These are phyloP conservation scores for Pilophorus perplexus DNA, from an alignment of 2,888 invertebrate genomes.

Conservation along the genomic window DNA sequence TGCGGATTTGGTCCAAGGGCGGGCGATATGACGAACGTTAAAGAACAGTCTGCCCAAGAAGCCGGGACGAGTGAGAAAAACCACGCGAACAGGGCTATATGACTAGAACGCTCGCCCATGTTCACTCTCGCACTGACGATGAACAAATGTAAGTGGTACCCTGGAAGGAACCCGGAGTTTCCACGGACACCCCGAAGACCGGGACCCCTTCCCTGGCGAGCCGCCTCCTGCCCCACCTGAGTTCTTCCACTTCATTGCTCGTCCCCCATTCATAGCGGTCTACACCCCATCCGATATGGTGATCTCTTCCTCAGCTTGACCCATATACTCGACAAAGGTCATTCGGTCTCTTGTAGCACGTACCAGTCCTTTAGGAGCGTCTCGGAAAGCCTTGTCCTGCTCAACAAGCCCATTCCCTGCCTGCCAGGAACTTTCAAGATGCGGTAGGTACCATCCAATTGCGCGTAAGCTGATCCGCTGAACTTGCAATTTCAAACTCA, in stretches of 20 bases:
- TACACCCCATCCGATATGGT: slow-evolving; percentile 21
- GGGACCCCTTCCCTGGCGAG: not conserved
- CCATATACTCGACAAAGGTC: slow-evolving; percentile 26
- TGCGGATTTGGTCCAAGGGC: slow-evolving; percentile 8
- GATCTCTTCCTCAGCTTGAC: slow-evolving; percentile 22
- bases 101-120: slow-evolving; percentile 19
- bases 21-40: slow-evolving; percentile 13
- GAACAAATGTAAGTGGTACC: not conserved
- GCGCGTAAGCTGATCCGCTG: too few relatives aligned
- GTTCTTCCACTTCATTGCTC: not conserved
- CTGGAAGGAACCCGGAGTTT: not conserved
- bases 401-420: slow-evolving; percentile 20
- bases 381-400: not conserved
- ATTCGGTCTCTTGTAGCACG: slow-evolving; percentile 32
- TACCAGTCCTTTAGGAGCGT: not conserved
- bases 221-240: slow-evolving; percentile 5
- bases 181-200: not conserved
- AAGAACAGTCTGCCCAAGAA: not conserved
- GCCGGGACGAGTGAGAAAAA: not conserved
- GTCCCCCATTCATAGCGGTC: slow-evolving; percentile 27
- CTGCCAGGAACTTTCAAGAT: too few relatives aligned
- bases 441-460: too few relatives aligned
- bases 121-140: not conserved
- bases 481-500: too few relatives aligned
- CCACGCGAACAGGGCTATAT: not conserved